Evolutionary conservation across 2,888 invertebrate species (phyloP), one percentile per base, ranked within the genome.

Genomic region (Patella ulyssiponensis): DNA sequence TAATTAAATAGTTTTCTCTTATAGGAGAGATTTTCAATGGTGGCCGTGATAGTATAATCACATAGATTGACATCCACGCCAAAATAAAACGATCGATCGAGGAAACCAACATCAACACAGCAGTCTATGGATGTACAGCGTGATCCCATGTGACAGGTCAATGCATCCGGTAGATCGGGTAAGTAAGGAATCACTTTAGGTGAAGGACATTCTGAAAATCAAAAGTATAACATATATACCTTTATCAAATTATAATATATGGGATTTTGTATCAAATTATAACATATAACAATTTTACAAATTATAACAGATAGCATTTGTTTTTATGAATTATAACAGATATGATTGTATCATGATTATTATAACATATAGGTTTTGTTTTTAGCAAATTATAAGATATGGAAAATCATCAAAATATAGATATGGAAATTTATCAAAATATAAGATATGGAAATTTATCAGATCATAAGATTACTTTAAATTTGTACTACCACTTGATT

Each of bases 71-170:
- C 75, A n/a, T 77, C 33, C 17, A 79, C 75, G 15, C 44, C 23
- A 51, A 64, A 20, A 33, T 73, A 54, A 0, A 79, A 14, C 2
- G 79, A 69, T 12, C 73, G 73, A 56, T 74, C 69, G 5, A 79
- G 58, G 58, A 74, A 80, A 15, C 78, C 56, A 7, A 82, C 79
- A 71, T 81, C 74, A 12, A 77, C 52, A 75, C 82, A 82, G 44
- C 82, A 82, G 14, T 82, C 75, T 2, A 84, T 78, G 12, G 75
- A 80, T 11, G 83, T 80, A 51, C 84, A 84, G 73, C 79, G 70
- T 20, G 80, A 77, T 3, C 79, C 80, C 15, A 84, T 71, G 71
- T 78, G 74, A 71, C 84, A 84, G 27, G 80, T 77, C 11, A 81
- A 69, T n/a, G 27, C 44, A 52, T 77, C 78, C n/a, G 84, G 84